phyloP scores from a whole-genome alignment of 1,140 invertebrate species.

The Cepaea nemoralis region DNA sequence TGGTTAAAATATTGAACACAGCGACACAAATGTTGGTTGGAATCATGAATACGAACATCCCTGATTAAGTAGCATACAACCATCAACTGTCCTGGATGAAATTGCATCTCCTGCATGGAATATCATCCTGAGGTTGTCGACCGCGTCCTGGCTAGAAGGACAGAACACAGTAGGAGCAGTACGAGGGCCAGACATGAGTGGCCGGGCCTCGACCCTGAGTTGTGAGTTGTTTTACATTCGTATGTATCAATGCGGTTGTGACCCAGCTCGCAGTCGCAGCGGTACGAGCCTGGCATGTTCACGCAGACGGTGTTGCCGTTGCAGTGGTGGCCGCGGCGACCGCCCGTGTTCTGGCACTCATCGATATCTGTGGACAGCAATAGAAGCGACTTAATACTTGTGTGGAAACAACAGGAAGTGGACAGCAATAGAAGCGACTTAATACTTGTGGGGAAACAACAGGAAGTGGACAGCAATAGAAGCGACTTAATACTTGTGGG shows the following conservation, averaged over 20 bases:
- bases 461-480: too few species aligned
- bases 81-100: neutral
- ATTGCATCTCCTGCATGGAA: neutral
- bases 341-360: conserved; percentile 65
- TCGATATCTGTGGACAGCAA: conserved; percentile 68
- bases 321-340: conserved; percentile 77
- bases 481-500: too few species aligned
- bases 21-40: neutral
- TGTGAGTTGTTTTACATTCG: conserved; percentile 60
- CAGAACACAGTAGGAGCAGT: conserved; percentile 39
- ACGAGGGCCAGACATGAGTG: conserved; percentile 16
- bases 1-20: neutral
- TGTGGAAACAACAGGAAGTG: too few species aligned
- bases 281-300: conserved; percentile 69
- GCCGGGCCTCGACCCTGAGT: conserved; percentile 26
- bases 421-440: too few species aligned
- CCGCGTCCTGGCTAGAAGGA: neutral
- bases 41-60: neutral
- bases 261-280: conserved; percentile 64
- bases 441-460: too few species aligned
- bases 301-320: conserved; percentile 78
- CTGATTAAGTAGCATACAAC: neutral
- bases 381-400: too few species aligned
- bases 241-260: conserved; percentile 57
- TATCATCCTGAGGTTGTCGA: too few species aligned